Evolutionary conservation across 2,888 invertebrate genomes (phyloP).

Genomic region (Lasiommata megera): DNA sequence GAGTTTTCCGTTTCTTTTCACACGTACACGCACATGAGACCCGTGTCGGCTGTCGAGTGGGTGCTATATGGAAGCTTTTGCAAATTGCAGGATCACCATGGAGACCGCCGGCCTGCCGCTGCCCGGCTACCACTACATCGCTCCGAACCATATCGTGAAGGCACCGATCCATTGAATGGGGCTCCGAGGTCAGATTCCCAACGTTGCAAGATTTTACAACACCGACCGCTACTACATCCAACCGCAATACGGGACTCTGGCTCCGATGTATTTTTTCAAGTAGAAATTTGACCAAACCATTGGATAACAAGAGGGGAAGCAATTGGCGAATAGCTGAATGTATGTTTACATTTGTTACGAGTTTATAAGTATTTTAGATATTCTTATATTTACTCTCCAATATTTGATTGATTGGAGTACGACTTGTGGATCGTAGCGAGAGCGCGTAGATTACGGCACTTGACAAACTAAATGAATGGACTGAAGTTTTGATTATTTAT

Average conservation of each 20-base stretch:
- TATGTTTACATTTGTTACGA: constrained; percentile 82
- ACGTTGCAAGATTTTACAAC: constrained; percentile 49
- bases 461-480: constrained; percentile 48
- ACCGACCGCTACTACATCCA: constrained; percentile 45
- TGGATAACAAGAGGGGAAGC: constrained; percentile 56
- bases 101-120: constrained; percentile 95
- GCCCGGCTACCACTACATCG: constrained; percentile 95
- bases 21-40: background rate
- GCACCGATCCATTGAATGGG: constrained; percentile 91
- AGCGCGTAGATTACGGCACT: constrained; percentile 38
- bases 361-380: constrained; percentile 86
- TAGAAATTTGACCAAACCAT: constrained; percentile 58
- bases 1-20: background rate
- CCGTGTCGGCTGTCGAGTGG: background rate
- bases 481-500: constrained; percentile 63
- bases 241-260: constrained; percentile 63
- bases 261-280: constrained; percentile 69
- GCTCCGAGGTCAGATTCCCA: constrained; percentile 60
- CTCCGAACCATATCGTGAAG: constrained; percentile 95
- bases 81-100: constrained; percentile 93
- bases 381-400: constrained; percentile 85
- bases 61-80: constrained; percentile 7
- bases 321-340: constrained; percentile 63
- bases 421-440: constrained; percentile 46
- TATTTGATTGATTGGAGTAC: constrained; percentile 68